These are phyloP conservation scores for Drosophila algonquin DNA, from an alignment of 2,888 invertebrate species.

Conservation along the genomic window DNA sequence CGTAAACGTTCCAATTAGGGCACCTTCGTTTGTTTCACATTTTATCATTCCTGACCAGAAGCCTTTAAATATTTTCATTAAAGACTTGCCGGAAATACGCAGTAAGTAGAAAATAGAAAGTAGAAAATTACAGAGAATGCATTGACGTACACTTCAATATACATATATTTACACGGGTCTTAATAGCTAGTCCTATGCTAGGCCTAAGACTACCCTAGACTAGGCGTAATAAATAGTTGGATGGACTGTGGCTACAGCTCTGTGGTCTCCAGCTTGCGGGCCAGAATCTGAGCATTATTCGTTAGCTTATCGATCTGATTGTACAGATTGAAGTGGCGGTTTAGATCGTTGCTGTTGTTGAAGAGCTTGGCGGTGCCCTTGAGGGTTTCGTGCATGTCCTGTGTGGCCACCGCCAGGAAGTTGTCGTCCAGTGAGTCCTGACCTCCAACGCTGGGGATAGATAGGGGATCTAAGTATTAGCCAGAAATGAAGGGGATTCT, in stretches of 20 bases:
- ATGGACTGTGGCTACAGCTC: conserved; percentile 86
- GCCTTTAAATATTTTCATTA: conserved; percentile 4
- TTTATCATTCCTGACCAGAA: conserved; percentile 16
- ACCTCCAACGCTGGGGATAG: conserved; percentile 85
- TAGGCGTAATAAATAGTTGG: conserved; percentile 56
- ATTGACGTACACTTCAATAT: neutral
- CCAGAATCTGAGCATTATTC: conserved; percentile 86
- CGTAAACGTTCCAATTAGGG: conserved; percentile 11
- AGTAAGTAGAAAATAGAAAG: conserved; percentile 25
- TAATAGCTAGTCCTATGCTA: conserved; percentile 19
- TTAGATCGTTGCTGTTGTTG: conserved; percentile 85
- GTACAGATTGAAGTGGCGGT: conserved; percentile 88
- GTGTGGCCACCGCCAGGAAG: conserved; percentile 86
- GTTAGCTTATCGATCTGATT: conserved; percentile 89
- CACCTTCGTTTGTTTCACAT: conserved; percentile 54
- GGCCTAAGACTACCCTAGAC: conserved; percentile 9
- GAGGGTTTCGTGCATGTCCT: conserved; percentile 77
- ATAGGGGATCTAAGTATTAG: too few species aligned
- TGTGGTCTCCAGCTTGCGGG: conserved; percentile 91
- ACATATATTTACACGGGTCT: conserved; percentile 12
- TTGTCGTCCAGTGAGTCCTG: conserved; percentile 94
- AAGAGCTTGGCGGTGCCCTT: conserved; percentile 84
- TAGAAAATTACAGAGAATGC: too few species aligned
- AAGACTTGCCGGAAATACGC: neutral
- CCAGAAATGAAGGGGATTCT: too few species aligned